phyloP scores from a whole-genome alignment of 2,113 vertebrate genomes.

The Chionomys nivalis region DNA sequence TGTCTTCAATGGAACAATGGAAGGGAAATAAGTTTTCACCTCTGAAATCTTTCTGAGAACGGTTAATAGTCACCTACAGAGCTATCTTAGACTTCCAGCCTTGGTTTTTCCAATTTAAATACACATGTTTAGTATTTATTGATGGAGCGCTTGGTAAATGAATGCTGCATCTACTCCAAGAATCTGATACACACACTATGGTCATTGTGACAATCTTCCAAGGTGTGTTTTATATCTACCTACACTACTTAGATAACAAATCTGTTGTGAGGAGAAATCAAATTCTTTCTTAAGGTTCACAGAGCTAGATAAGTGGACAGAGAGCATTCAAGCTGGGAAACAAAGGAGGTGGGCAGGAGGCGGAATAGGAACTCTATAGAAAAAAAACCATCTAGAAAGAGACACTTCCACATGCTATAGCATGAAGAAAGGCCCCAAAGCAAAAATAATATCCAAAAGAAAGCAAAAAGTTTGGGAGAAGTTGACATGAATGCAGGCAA shows the following conservation, averaged over 20 bases:
- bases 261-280: background rate
- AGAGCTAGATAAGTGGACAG: background rate
- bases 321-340: background rate
- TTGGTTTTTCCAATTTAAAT: background rate
- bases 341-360: background rate
- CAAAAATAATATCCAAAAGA: background rate
- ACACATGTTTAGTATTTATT: background rate
- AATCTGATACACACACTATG: background rate
- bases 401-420: background rate
- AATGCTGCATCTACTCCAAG: background rate
- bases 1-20: background rate
- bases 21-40: background rate
- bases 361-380: background rate
- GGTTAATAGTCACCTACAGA: background rate
- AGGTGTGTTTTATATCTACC: background rate
- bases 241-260: background rate
- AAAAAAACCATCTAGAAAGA: background rate
- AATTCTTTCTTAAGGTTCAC: background rate
- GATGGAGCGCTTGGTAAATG: background rate
- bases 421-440: background rate
- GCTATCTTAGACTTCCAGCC: background rate
- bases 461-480: slow-evolving; percentile 2
- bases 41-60: background rate
- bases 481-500: background rate
- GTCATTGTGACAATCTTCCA: background rate